Evolutionary conservation across 2,113 vertebrate species (phyloP).

Genomic region (Anarrhichthys ocellatus): DNA sequence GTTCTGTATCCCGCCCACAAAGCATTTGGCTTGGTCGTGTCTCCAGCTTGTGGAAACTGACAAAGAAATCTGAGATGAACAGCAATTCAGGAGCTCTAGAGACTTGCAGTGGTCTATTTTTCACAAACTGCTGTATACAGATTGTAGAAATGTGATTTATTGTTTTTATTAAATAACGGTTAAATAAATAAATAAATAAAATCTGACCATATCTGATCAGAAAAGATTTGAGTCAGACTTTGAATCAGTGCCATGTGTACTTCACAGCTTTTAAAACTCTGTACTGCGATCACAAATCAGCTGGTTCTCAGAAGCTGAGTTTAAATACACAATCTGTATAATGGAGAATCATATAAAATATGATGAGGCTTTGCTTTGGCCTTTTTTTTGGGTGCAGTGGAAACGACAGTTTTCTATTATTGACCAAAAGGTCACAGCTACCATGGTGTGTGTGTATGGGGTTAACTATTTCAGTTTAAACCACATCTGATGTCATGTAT

Average conservation of each 20-base stretch:
- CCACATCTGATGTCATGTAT: slow-evolving; percentile 31
- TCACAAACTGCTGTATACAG: not conserved
- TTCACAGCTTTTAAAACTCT: not conserved
- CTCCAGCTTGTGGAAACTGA: not conserved
- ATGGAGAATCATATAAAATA: not conserved
- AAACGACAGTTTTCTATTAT: slow-evolving; percentile 32
- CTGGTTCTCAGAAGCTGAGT: not conserved
- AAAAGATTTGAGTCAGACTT: not conserved
- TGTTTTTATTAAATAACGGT: not conserved
- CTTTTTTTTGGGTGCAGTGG: not conserved
- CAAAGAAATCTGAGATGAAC: not conserved
- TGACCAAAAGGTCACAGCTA: slow-evolving; percentile 27
- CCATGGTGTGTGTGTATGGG: not conserved
- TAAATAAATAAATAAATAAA: not conserved
- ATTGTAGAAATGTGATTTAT: not conserved
- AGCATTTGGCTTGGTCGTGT: not conserved
- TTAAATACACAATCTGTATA: not conserved
- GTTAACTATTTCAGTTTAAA: slow-evolving; percentile 32
- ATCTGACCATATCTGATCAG: not conserved
- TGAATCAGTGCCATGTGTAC: no score
- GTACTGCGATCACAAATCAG: not conserved
- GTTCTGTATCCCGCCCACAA: not conserved
- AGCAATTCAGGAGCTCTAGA: not conserved
- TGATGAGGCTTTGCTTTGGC: not conserved
- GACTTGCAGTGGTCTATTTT: not conserved